Percentiles rank a stretch among this genome's conserved stretches.
Conservation (phyloP, 1,140 invertebrate species). For the Drosophila subpulchrella region DNA sequence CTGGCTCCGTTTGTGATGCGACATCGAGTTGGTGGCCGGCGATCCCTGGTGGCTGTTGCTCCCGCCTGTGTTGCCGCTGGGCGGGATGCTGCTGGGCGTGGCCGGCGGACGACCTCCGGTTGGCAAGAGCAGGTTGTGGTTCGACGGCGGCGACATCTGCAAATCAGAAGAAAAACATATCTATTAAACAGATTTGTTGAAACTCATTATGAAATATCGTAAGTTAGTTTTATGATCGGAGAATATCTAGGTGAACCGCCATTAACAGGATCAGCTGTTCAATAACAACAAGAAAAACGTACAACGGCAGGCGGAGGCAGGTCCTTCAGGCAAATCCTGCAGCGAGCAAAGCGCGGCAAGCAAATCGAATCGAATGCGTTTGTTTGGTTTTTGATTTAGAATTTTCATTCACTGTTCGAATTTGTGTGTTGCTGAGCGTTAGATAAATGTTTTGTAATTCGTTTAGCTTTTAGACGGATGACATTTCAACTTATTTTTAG, state of each 20-base stretch:
- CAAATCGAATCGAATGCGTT: slow-evolving; percentile 78
- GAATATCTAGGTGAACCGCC: not conserved
- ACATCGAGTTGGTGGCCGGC: slow-evolving; percentile 64
- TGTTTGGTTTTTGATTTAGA: slow-evolving; percentile 46
- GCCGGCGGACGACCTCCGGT: slow-evolving; percentile 49
- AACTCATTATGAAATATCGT: slow-evolving; percentile 4
- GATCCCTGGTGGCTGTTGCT: slow-evolving; percentile 54
- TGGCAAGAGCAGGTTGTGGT: slow-evolving; percentile 70
- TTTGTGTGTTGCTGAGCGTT: slow-evolving; percentile 64
- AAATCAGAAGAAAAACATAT: slow-evolving; percentile 28
- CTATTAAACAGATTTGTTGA: not conserved
- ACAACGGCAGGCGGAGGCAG: slow-evolving; percentile 45
- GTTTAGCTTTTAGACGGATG: slow-evolving; percentile 55
- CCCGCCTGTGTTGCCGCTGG: slow-evolving; percentile 42
- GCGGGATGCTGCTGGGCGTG: slow-evolving; percentile 41
- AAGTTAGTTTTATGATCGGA: slow-evolving; percentile 39
- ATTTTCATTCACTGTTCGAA: slow-evolving; percentile 18
- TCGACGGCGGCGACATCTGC: slow-evolving; percentile 86
- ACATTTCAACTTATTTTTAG: slow-evolving; percentile 2
- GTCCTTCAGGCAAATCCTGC: slow-evolving; percentile 53
- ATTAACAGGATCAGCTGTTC: slow-evolving; percentile 23
- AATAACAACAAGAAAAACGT: slow-evolving; percentile 53
- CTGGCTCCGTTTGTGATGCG: slow-evolving; percentile 87
- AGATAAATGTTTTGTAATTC: slow-evolving; percentile 77
- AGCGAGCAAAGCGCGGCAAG: slow-evolving; percentile 79